Evolutionary conservation across 2,113 vertebrate genomes (phyloP).

Genomic region (Aptenodytes patagonicus): DNA sequence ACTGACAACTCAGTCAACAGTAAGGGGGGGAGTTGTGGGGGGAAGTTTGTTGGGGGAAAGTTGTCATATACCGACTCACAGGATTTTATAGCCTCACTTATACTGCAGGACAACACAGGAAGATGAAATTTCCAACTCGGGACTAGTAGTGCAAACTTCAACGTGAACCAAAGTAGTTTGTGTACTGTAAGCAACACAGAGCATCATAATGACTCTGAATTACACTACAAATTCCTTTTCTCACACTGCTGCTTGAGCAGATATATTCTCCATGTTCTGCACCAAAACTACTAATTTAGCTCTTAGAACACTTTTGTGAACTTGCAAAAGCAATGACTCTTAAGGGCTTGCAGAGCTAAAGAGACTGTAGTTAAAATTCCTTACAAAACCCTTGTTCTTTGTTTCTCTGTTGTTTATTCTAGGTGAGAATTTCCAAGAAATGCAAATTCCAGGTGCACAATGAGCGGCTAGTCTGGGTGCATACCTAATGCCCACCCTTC

Average conservation of each 20-base stretch:
- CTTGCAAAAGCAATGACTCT: neutral
- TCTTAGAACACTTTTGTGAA: neutral
- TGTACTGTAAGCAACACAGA: neutral
- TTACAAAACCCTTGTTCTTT: neutral
- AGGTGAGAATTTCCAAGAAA: neutral
- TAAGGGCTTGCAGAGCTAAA: neutral
- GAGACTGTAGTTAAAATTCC: neutral
- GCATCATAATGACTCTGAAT: neutral
- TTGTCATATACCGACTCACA: neutral
- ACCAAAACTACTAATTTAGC: neutral
- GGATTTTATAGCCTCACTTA: neutral
- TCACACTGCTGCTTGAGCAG: neutral
- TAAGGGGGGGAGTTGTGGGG: neutral
- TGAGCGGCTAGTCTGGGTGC: neutral
- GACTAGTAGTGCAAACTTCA: neutral
- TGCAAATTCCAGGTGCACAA: neutral
- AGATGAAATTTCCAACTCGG: neutral
- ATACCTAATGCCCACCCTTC: fast-evolving
- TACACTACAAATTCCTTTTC: neutral
- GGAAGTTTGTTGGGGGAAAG: neutral
- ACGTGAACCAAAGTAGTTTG: neutral
- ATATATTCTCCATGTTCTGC: neutral
- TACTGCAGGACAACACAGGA: neutral
- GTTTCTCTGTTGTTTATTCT: neutral
- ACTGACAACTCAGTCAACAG: neutral